phyloP scores from a whole-genome alignment of 1,140 invertebrate genomes.

The Apis mellifera region Amel_HAv3.1 CM009936.2:8250501-8251000 shows the following conservation, averaged over 20 bases:
- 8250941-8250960: not conserved
- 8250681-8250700: conserved; percentile 67
- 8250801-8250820: not conserved
- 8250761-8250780: not conserved
- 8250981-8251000: not conserved
- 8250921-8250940: not conserved
- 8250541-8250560: conserved; percentile 72
- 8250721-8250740: conserved; percentile 14
- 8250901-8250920: not conserved
- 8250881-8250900: conserved; percentile 52
- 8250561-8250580: conserved; percentile 81
- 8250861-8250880: conserved; percentile 58
- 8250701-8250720: conserved; percentile 69
- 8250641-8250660: conserved; percentile 31
- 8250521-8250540: conserved; percentile 17
- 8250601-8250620: conserved; percentile 57
- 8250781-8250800: too few relatives aligned
- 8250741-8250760: not conserved
- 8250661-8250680: not conserved
- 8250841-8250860: conserved; percentile 54
- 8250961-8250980: not conserved
- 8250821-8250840: conserved; percentile 49
- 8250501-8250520: conserved; percentile 9
- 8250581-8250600: conserved; percentile 77
- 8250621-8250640: conserved; percentile 59